Percentiles rank a stretch among this genome's conserved stretches.
phyloP scores from a whole-genome alignment of 2,797 vertebrate genomes.

The Galaxias olidus region DNA sequence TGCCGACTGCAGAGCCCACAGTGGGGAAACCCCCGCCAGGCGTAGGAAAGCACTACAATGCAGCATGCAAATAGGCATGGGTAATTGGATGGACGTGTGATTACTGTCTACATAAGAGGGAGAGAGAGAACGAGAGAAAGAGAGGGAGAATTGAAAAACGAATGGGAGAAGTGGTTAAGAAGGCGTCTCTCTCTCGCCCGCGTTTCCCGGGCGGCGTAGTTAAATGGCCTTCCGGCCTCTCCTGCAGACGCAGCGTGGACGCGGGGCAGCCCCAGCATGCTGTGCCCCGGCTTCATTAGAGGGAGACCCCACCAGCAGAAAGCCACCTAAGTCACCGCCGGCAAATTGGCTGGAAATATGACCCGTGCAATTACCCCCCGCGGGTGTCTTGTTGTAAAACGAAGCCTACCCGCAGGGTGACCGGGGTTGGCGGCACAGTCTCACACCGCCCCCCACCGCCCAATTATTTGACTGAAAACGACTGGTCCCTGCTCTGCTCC shows the following conservation, averaged over 20 bases:
- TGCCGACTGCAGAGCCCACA: no score
- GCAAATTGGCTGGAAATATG: conserved; percentile 37
- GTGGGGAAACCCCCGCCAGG: no score
- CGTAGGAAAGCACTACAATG: no score
- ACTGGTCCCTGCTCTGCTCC: neutral
- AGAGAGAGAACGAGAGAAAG: neutral
- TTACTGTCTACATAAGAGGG: no score
- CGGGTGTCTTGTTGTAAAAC: conserved; percentile 27
- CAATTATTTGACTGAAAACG: conserved; percentile 36
- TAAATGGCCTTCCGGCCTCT: no score
- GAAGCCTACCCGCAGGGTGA: conserved; percentile 23
- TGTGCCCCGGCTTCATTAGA: conserved; percentile 21
- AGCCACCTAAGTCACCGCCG: conserved; percentile 14
- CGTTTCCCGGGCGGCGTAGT: no score
- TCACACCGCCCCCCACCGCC: conserved; percentile 9
- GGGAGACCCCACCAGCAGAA: conserved; percentile 3
- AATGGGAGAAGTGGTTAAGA: no score
- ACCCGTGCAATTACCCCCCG: conserved; percentile 22
- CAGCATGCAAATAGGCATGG: no score
- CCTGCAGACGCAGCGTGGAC: neutral
- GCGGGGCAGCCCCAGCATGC: conserved; percentile 5
- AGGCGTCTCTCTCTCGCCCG: neutral
- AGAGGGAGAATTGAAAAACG: neutral
- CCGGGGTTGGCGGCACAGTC: conserved; percentile 1
- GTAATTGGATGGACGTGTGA: no score